Percentiles rank a stretch among this genome's conserved stretches.
Conservation (phyloP, 2,113 vertebrate species). For the Zootoca vivipara region DNA sequence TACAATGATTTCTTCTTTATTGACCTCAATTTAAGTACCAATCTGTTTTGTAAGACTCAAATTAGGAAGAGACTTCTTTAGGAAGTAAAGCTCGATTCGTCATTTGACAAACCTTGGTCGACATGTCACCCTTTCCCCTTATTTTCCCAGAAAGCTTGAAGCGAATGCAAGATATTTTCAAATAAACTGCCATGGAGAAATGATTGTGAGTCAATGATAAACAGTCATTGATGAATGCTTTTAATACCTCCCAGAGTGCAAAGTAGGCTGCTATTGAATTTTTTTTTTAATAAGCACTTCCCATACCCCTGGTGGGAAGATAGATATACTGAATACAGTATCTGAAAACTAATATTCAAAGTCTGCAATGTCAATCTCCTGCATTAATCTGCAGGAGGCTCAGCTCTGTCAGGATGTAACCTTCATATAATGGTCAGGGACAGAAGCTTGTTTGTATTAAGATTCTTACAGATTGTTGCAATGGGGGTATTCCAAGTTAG, state of each 20-base stretch:
- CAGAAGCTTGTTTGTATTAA: rapidly evolving
- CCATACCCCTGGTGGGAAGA: not conserved
- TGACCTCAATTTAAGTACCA: constrained; percentile 26
- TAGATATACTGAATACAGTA: not conserved
- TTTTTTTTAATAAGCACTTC: not conserved
- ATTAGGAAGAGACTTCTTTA: constrained; percentile 28
- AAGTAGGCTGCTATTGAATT: not conserved
- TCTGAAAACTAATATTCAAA: not conserved
- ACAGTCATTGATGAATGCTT: not conserved
- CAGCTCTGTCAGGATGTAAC: not conserved
- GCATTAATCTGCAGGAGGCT: not conserved
- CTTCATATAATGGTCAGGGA: rapidly evolving
- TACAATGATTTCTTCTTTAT: constrained; percentile 13
- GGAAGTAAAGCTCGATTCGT: constrained; percentile 29
- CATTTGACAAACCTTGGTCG: not conserved
- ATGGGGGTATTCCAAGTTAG: not conserved
- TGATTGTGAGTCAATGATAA: constrained; percentile 12
- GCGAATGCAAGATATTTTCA: not conserved
- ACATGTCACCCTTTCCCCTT: constrained; percentile 33
- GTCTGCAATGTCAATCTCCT: not conserved
- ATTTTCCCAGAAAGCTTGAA: constrained; percentile 22
- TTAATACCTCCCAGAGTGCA: not conserved
- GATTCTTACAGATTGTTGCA: no score
- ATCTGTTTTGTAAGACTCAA: constrained; percentile 44
- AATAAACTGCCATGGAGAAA: not conserved